These are phyloP conservation scores for Leptinotarsa defecta DNA, from an alignment of 1,140 invertebrate genomes.

Conservation along the genomic window DNA sequence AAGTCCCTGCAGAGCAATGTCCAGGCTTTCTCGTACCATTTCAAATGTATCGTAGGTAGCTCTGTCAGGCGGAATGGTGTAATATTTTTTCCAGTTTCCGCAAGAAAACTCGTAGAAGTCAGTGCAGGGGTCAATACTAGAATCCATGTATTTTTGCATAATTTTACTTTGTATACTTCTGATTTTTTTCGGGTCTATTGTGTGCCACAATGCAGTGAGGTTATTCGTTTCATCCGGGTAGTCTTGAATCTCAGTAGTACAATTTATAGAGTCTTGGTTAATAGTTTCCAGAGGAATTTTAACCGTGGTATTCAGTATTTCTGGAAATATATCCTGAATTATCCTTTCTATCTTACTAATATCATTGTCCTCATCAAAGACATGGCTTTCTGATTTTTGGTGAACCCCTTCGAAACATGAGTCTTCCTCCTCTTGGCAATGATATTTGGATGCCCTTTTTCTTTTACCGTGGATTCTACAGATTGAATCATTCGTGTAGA, in stretches of 20 bases:
- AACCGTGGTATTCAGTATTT: background rate
- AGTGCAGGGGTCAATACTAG: slow-evolving; percentile 76
- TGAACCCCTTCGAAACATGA: background rate
- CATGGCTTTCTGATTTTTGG: background rate
- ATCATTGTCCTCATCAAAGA: background rate
- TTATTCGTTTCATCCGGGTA: background rate
- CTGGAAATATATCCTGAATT: background rate
- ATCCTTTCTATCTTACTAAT: background rate
- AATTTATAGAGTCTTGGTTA: background rate
- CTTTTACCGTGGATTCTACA: background rate
- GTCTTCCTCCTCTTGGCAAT: background rate
- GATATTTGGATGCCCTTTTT: slow-evolving; percentile 3
- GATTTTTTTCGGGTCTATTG: slow-evolving; percentile 29
- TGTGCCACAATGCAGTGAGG: slow-evolving; percentile 22
- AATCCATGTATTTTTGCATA: slow-evolving; percentile 81
- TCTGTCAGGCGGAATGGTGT: slow-evolving; percentile 85
- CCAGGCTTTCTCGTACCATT: slow-evolving; percentile 77
- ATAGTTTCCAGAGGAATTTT: background rate
- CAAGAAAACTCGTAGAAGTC: slow-evolving; percentile 93
- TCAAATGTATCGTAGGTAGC: slow-evolving; percentile 82
- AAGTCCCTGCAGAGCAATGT: slow-evolving; percentile 70
- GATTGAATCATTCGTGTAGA: slow-evolving; percentile 14
- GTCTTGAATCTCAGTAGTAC: background rate
- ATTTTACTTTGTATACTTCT: slow-evolving; percentile 57
- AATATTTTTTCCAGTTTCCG: slow-evolving; percentile 81